Conservation (phyloP, 2,113 vertebrate species). For the Dicentrarchus labrax region DNA sequence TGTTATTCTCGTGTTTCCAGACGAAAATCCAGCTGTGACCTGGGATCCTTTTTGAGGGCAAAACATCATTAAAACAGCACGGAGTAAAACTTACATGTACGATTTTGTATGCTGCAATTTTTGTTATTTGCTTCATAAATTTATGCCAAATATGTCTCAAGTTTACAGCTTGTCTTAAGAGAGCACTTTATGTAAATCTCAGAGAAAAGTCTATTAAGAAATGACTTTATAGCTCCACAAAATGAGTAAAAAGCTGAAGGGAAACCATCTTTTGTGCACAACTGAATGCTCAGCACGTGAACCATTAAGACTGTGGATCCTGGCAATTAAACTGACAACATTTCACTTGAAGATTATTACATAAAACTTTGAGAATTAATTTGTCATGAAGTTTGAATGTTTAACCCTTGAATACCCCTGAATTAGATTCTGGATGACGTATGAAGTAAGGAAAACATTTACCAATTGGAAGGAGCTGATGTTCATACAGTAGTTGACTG, state of each 20-base stretch:
- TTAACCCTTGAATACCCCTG: neutral
- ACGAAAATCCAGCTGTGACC: neutral
- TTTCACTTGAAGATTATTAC: neutral
- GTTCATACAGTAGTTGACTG: slow-evolving; percentile 3
- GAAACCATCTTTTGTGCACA: neutral
- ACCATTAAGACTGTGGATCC: neutral
- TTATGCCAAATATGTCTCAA: neutral
- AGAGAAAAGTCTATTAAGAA: slow-evolving; percentile 1
- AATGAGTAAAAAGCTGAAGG: slow-evolving; percentile 20
- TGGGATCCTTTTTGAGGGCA: neutral
- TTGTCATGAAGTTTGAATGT: neutral
- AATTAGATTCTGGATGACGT: neutral
- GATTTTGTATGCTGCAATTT: neutral
- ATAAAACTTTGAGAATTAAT: neutral
- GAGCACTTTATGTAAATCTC: slow-evolving; percentile 1
- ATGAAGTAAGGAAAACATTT: neutral
- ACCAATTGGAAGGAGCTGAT: neutral
- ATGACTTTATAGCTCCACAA: neutral
- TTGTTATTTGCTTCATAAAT: slow-evolving; percentile 1
- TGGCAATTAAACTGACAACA: neutral
- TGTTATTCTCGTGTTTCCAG: neutral
- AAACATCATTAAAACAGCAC: neutral
- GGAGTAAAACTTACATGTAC: neutral
- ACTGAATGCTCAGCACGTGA: slow-evolving; percentile 8
- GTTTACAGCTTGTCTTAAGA: slow-evolving; percentile 2